Base-by-base conservation (phyloP, 2,888 invertebrate genomes). In the Poecilus cupreus region DNA sequence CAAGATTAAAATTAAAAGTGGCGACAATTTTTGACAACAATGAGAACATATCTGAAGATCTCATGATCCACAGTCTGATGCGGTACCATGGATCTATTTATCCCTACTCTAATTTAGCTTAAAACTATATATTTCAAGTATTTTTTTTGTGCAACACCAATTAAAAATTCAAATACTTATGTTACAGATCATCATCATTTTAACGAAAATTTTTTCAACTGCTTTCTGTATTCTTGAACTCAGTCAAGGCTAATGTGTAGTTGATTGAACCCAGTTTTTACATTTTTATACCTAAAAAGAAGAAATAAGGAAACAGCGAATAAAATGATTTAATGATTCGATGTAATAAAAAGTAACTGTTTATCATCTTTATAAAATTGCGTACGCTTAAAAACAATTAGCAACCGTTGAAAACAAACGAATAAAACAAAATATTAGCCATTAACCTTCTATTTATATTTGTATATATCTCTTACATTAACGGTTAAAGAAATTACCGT, bases 251-350 rank as follows among this genome's bases (percentile, higher is more conserved):
- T 60, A 60, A 13, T 26, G 6, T 60, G n/a, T 26, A 60, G 60
- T 60, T 60, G 60, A 60, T 8, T 60, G 60, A 60, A 60, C 60
- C 22, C 26, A 11, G 60, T 60, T 60, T 60, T 60, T 32, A 26
- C 24, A 60, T 26, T 60, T 54, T 60, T 24, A 60, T n/a, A 13
- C 8, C 26, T 24, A 3, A 60, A 26, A 60, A 60, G 11, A 24
- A 24, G 11, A 26, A 60, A 60, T 13, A 60, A 60, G 26, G 60
- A 60, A 60, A 13, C 13, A 57, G n/a, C 20, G 26, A 13, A 26
- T 60, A 24, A 26, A 24, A 5, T 13, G 57, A 32, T 32, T 32
- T 8, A 32, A 1, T 5, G 32, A 32, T 32, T 32, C 32, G 8
- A 1, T 5, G 32, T 32, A 32, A 32, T 32, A 32, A 32, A 32